phyloP scores from a whole-genome alignment of 2,113 vertebrate species.

The Hemichromis elongatus region DNA sequence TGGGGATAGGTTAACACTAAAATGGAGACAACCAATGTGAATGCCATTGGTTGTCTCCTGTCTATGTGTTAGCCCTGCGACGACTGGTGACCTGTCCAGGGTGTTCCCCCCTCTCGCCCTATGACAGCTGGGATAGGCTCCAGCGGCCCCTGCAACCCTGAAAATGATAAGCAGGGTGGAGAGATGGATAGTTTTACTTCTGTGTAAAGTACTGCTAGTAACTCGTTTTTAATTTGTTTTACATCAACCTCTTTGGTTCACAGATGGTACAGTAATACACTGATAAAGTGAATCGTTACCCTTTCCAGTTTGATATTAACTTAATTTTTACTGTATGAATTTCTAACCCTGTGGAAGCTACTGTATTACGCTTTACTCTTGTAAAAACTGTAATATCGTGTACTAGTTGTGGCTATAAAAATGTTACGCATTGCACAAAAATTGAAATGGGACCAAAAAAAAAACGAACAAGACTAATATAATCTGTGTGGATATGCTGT shows the following conservation, averaged over 20 bases:
- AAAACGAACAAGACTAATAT: neutral
- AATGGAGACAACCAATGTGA: too few relatives aligned
- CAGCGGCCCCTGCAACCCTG: too few relatives aligned
- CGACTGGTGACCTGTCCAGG: too few relatives aligned
- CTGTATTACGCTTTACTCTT: neutral
- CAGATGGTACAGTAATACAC: neutral
- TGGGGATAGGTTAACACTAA: too few relatives aligned
- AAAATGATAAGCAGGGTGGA: too few relatives aligned
- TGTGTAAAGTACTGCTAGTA: neutral
- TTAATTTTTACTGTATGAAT: neutral
- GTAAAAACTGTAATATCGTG: neutral
- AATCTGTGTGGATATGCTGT: neutral
- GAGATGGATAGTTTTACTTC: neutral
- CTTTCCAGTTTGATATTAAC: slow-evolving; percentile 47
- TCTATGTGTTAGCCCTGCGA: too few relatives aligned
- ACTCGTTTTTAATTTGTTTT: too few relatives aligned
- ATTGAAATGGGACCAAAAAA: neutral
- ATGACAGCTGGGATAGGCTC: too few relatives aligned
- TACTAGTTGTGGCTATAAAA: neutral
- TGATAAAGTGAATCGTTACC: neutral
- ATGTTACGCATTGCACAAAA: neutral
- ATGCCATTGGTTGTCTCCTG: too few relatives aligned
- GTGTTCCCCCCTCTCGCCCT: too few relatives aligned
- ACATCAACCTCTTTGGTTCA: neutral
- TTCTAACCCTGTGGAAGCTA: neutral